These are phyloP conservation scores for Nemurella pictetii DNA, from an alignment of 2,888 invertebrate species.

Conservation along the genomic window DNA sequence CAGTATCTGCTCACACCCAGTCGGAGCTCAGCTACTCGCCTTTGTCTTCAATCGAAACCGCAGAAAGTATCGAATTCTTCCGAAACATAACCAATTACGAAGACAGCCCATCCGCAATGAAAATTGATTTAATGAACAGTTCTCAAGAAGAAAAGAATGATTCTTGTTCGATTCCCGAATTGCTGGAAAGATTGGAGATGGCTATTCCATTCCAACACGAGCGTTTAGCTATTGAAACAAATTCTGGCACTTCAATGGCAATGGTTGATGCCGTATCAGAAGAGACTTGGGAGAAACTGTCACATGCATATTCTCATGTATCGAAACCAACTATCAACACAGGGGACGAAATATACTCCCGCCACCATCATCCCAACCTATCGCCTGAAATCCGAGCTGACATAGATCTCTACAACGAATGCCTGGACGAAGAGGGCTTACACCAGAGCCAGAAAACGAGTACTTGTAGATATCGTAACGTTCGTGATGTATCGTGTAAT, in stretches of 20 bases:
- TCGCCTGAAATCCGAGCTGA: neutral
- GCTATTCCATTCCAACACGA: neutral
- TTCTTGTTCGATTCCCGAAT: neutral
- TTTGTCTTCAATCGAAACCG: neutral
- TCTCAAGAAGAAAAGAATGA: neutral
- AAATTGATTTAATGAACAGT: neutral
- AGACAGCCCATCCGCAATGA: neutral
- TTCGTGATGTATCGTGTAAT: neutral
- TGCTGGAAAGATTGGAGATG: neutral
- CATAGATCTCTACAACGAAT: neutral
- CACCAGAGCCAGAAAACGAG: neutral
- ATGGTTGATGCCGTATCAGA: neutral
- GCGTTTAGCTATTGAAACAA: neutral
- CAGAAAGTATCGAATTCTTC: neutral
- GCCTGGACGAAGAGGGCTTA: neutral
- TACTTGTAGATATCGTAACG: neutral
- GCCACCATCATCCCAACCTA: neutral
- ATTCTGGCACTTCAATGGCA: neutral
- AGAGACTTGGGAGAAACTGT: neutral
- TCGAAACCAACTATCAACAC: neutral
- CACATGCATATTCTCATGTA: neutral
- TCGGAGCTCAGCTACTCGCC: neutral
- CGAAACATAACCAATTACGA: neutral
- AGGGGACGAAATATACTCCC: neutral
- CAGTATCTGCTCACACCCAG: neutral